Conservation (phyloP, 2,797 vertebrate genomes). For the Mormyrus hasselquistii region DNA sequence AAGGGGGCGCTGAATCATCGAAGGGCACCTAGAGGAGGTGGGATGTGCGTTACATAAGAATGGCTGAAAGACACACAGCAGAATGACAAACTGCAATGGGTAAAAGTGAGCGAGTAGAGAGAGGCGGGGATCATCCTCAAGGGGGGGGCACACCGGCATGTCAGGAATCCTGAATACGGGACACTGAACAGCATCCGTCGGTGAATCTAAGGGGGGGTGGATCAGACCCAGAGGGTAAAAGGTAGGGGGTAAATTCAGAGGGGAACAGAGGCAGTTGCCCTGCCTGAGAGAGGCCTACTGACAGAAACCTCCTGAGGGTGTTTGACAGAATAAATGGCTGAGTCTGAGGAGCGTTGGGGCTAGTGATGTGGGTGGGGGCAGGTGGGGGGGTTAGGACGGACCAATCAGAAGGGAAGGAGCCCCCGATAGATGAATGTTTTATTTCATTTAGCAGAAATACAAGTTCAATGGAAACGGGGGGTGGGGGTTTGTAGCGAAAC, state of each 20-base stretch:
- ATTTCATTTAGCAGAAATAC: neutral
- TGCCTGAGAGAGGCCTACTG: neutral
- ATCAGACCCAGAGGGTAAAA: neutral
- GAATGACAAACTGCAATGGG: neutral
- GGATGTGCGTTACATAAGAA: neutral
- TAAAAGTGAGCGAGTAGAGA: neutral
- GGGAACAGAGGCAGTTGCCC: neutral
- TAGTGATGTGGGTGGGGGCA: neutral
- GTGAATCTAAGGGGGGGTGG: neutral
- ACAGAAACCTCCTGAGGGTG: neutral
- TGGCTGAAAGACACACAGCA: neutral
- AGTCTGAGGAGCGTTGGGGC: neutral
- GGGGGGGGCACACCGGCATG: neutral
- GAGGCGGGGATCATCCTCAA: neutral
- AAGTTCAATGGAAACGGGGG: neutral
- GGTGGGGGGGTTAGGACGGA: neutral
- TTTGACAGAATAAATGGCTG: neutral
- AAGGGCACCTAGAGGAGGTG: neutral
- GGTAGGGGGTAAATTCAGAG: neutral
- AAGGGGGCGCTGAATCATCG: neutral
- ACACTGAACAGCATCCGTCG: neutral
- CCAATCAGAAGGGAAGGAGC: neutral
- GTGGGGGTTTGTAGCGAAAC: neutral
- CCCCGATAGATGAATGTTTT: neutral
- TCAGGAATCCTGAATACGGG: neutral